Evolutionary conservation across 2,888 invertebrate species (phyloP), one percentile per base, ranked within the genome.

Genomic region (Imbricaverruca yamaguchii): DNA sequence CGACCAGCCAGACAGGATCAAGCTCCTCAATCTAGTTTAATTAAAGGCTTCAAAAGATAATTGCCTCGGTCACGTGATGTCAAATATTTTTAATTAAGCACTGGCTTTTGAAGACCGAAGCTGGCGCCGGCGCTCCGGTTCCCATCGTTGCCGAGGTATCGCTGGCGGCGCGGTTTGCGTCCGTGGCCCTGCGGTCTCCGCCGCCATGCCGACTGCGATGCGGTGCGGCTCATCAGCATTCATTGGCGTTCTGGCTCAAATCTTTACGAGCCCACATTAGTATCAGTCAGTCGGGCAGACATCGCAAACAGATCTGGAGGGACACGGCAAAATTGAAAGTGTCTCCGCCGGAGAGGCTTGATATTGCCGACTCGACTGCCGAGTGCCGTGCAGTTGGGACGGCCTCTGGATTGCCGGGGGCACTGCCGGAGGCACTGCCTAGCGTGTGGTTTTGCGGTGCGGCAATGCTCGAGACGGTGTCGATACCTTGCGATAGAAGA

Each of bases 31-130:
- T 74, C 74, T 74, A 23, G 74, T 74, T 55, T 74, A 74, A 74
- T 74, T 74, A 74, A 74, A 74, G 74, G 74, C 74, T 74, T 74
- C 74, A 74, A 74, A 74, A 74, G 74, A 74, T 55, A 55, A 74
- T 74, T 74, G 55, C 21, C 53, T 74, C 10, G 74, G 74, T 55
- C 74, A 74, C 74, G 74, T 55, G 53, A 55, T 21, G 74, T 21
- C 74, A 74, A 74, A 53, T 23, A 74, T 74, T 74, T 74, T 74
- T 74, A 74, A 74, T 74, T 74, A 74, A 55, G 74, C 21, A 39
- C 39, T 39, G 39, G 39, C 39, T 39, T 39, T 4, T 39, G 39
- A 39, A 39, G 39, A 39, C 2, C 39, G 39, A 39, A 39, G 39
- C 39, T 39, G 1, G 39, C 4, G 39, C 39, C 39, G 39, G 39